Evolutionary conservation across 2,888 invertebrate species (phyloP), one percentile per base, ranked within the genome.

Genomic region (Argyra leucocephala): DNA sequence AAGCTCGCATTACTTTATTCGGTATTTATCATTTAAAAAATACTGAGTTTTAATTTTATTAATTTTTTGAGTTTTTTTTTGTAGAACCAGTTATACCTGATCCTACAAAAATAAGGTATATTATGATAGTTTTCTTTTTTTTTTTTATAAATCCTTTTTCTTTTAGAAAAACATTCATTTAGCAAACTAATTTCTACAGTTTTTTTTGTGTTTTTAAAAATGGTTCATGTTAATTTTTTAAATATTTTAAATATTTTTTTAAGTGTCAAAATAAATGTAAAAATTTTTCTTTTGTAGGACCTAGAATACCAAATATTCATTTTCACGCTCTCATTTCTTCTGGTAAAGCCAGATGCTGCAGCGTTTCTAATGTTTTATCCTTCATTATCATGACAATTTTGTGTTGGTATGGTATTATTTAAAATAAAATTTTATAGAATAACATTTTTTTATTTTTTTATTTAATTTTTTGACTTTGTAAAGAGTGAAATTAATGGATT

Each of bases 1-100:
- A 78, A 67, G 76, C 77, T 57, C 75, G 76, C 63, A 71, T 79
- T 65, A 73, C 78, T 71, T 72, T 79, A 65, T 80, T 76, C 31
- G 61, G 61, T 61, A 61, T 26, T 21, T n/a, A 26, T 21, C 31
- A 9, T 24, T 1, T 57, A 24, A 23, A 5, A 59, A 23, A 23
- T 59, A 23, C 4, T 59, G 12, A 12, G 3, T 23, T 10, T 23
- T 23, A 23, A 2, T 23, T 23, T 59, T 1, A 23, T 59, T 61
- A 24, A 24, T 61, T 26, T 61, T 24, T 21, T 26, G 48, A 48
- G 48, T 31, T 61, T 61, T 18, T 31, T 61, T 31, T 61, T 61
- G 24, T 61, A 61, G 61, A 61, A 61, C 24, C 61, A 24, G 31
- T 61, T 21, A 61, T 61, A 18, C 61, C 61, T 31, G 61, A 31